phyloP scores from a whole-genome alignment of 2,888 invertebrate species.

The Prosopocoilus inquinatus region DNA sequence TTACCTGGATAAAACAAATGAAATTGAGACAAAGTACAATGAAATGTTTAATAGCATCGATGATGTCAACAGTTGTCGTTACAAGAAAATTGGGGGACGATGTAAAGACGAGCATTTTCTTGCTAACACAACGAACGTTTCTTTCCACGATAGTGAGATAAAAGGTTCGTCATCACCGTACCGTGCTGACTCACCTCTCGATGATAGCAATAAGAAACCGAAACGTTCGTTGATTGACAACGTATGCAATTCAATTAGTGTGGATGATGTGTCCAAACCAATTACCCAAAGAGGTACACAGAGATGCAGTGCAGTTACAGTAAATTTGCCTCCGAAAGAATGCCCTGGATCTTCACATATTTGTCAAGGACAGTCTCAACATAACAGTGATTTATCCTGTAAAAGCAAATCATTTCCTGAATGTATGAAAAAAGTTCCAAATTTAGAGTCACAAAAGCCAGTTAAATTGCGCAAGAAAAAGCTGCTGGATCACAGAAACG shows the following conservation, averaged over 20 bases:
- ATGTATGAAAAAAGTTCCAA: no score
- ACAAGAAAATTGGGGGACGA: no score
- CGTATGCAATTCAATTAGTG: neutral
- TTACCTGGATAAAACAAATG: no score
- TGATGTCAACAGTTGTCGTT: no score
- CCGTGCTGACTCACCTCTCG: neutral
- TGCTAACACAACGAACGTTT: neutral
- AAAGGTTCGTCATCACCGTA: conserved; percentile 15
- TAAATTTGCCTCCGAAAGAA: conserved; percentile 4
- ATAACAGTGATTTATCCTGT: no score
- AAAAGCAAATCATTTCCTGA: no score
- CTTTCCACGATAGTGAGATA: conserved; percentile 16
- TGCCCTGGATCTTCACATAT: neutral
- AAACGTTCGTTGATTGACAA: neutral
- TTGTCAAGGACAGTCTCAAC: no score
- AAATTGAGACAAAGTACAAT: no score
- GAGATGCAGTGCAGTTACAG: conserved; percentile 1
- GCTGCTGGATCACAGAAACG: neutral
- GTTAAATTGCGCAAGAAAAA: conserved; percentile 1
- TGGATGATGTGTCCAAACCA: neutral
- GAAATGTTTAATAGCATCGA: no score
- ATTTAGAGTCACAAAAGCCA: neutral
- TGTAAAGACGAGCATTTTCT: no score
- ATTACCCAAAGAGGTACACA: neutral
- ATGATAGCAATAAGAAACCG: no score